Base-by-base conservation (phyloP, 2,888 invertebrate species). In the Tillus elongatus region DNA sequence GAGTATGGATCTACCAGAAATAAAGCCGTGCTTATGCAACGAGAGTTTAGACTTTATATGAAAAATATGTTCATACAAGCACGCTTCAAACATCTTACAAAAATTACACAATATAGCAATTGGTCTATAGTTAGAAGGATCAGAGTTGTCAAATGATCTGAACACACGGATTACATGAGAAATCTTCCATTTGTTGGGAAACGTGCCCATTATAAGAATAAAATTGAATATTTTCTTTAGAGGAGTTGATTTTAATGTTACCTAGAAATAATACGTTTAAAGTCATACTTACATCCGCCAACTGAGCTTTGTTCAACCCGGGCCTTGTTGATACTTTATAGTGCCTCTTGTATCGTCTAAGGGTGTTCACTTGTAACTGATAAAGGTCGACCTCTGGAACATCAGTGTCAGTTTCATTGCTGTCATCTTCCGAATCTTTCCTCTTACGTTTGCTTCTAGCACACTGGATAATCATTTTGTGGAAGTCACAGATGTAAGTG, bases 401-500 rank as follows among this genome's bases (percentile, higher is more conserved):
- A 64, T 93, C 90, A 53, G 80, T 82, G 53, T 92, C 92, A n/a
- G 84, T 86, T 60, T 92, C 92, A 56, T 88, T 90, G 46, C 90
- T 88, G 54, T 93, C 93, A 56, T 92, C 92, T 56, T 90, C 92
- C 0, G 92, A 92, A 61, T 95, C 93, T 63, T 91, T 90, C 44
- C 88, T 78, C 52, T 90, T 73, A 42, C 92, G 81, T 62, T 92
- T 92, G 10, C 86, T 86, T 50, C 95, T 76, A n/a, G 92, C 90
- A 64, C 87, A 88, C 63, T 95, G 95, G 52, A 96, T 96, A 58
- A 93, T 84, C 61, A 83, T 82, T 68, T 96, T 96, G 67, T 96
- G 96, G 59, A 83, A 82, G 62, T 96, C 96, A 68, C 96, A 96
- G 56, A 96, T 96, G 63, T 96, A 95, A 53, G 87, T 90, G 62